phyloP scores from a whole-genome alignment of 2,888 invertebrate species.

The Lepidonotus clava region DNA sequence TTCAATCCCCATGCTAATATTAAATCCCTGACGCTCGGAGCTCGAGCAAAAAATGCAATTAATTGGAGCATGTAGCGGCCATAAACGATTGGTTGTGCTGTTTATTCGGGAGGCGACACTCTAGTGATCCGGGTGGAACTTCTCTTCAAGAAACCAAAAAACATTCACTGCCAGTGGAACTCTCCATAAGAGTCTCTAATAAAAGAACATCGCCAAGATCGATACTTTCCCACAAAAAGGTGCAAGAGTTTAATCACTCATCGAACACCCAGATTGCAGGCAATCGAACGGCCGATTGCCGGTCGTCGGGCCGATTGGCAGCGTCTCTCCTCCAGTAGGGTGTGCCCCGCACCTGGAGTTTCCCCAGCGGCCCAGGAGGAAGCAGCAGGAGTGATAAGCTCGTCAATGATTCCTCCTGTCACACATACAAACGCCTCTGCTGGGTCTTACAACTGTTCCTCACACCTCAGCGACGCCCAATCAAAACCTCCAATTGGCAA shows the following conservation, averaged over 20 bases:
- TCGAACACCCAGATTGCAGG: neutral
- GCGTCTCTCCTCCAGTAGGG: too few species aligned
- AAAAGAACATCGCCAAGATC: too few species aligned
- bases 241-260: slow-evolving; percentile 1
- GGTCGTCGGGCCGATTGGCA: neutral
- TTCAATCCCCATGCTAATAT: too few species aligned
- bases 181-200: neutral
- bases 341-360: too few species aligned
- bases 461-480: neutral
- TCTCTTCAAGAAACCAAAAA: neutral
- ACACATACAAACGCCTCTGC: slow-evolving; percentile 31
- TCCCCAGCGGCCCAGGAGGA: too few species aligned
- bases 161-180: neutral
- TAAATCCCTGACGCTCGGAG: too few species aligned
- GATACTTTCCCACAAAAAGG: slow-evolving; percentile 8
- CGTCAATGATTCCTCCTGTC: slow-evolving; percentile 19
- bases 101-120: neutral
- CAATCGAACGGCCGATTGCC: neutral
- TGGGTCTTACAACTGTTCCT: neutral
- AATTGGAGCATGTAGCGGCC: slow-evolving; percentile 9
- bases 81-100: neutral
- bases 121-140: neutral
- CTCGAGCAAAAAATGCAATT: neutral
- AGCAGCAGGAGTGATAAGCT: neutral
- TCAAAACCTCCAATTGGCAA: slow-evolving; percentile 39